Conservation (phyloP, 2,888 invertebrate species). For the Aphrophora alni region DNA sequence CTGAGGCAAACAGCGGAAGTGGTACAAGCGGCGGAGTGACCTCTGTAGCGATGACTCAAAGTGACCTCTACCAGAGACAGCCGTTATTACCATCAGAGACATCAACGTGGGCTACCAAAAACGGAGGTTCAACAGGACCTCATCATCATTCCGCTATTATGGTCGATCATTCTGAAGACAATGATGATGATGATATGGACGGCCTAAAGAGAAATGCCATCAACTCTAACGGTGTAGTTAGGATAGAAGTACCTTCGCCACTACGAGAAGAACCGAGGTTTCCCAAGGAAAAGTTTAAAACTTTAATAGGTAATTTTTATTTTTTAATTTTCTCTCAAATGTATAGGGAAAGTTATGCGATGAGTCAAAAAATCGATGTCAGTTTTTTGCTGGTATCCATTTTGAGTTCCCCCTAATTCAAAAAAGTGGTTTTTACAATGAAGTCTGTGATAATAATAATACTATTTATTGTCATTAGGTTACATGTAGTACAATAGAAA, state of each 20-base stretch:
- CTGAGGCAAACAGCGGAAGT: conserved; percentile 23
- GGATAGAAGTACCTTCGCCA: conserved; percentile 70
- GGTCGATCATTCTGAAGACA: conserved; percentile 37
- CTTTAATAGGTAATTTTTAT: conserved; percentile 63
- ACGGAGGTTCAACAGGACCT: conserved; percentile 27
- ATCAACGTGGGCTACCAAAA: conserved; percentile 55
- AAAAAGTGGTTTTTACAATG: too few relatives aligned
- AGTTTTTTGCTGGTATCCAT: too few relatives aligned
- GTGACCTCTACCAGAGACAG: conserved; percentile 67
- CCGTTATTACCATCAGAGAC: conserved; percentile 58
- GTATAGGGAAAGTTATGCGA: too few relatives aligned
- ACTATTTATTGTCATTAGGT: too few relatives aligned
- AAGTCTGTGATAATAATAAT: too few relatives aligned
- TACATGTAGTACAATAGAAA: too few relatives aligned
- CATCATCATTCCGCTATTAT: conserved; percentile 6
- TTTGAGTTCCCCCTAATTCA: too few relatives aligned
- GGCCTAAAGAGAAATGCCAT: conserved; percentile 45
- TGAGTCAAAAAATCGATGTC: too few relatives aligned
- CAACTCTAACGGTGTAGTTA: conserved; percentile 61
- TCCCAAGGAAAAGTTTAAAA: conserved; percentile 87
- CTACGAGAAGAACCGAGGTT: conserved; percentile 77
- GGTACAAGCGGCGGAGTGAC: conserved; percentile 54
- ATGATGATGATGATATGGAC: conserved; percentile 48
- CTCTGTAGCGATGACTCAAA: conserved; percentile 56
- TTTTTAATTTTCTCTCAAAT: too few relatives aligned